Conservation (phyloP, 2,113 vertebrate genomes). For the Microcebus lehilahytsara region DNA sequence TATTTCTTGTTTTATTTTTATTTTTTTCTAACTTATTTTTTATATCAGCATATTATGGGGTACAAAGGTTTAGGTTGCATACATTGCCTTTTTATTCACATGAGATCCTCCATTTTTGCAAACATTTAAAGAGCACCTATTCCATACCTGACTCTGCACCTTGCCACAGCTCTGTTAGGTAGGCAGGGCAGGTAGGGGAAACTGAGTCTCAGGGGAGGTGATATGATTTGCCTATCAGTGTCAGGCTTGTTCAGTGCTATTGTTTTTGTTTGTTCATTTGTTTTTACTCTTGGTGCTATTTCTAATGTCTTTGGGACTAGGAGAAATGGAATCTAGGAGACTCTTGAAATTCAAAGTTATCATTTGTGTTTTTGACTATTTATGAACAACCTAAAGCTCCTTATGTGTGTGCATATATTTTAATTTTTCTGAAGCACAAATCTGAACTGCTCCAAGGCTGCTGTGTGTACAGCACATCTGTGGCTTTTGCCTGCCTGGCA, state of each 20-base stretch:
- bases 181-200: background rate
- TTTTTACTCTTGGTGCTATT: background rate
- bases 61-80: too few species aligned
- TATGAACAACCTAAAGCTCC: background rate
- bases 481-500: background rate
- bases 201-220: background rate
- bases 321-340: background rate
- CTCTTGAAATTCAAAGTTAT: background rate
- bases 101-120: background rate
- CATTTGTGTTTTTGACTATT: background rate
- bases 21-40: too few species aligned
- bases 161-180: background rate
- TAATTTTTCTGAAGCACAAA: slow-evolving; percentile 18
- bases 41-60: too few species aligned
- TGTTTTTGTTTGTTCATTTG: background rate
- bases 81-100: background rate
- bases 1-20: too few species aligned
- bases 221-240: background rate
- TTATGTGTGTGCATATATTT: background rate
- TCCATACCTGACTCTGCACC: background rate
- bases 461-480: background rate
- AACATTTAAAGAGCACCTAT: background rate
- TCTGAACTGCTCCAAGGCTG: background rate
- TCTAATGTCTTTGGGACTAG: background rate
- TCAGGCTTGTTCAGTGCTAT: background rate